Evolutionary conservation across 53 echinoderm and acorn worm species (phyloP).

Genomic region (Glandiceps talaboti): DNA sequence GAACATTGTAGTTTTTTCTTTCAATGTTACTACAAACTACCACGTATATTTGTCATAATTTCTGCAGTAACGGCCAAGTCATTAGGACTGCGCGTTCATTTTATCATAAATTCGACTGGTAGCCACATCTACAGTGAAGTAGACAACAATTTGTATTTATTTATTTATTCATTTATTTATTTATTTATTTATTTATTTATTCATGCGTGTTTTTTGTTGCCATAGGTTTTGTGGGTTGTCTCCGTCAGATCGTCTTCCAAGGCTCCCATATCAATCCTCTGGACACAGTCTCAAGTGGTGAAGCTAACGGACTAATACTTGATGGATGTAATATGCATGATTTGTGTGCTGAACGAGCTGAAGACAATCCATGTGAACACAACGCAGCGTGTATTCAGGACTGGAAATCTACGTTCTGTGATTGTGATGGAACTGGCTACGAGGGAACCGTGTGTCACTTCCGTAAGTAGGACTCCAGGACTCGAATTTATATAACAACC

Average conservation of each 20-base stretch:
- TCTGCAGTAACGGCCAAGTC: too few relatives aligned
- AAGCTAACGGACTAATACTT: neutral
- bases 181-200: too few relatives aligned
- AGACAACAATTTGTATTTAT: too few relatives aligned
- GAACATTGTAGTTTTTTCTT: too few relatives aligned
- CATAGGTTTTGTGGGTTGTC: neutral
- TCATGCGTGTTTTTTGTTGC: too few relatives aligned
- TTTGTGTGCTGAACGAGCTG: neutral
- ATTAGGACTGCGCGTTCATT: too few relatives aligned
- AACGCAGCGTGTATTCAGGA: constrained; percentile 24
- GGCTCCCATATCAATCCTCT: neutral
- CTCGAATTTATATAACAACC: too few relatives aligned
- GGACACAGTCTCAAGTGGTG: neutral
- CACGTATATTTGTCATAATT: too few relatives aligned
- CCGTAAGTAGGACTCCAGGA: constrained; percentile 69
- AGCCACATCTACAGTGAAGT: too few relatives aligned
- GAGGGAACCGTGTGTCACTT: constrained; percentile 33
- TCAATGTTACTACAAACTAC: too few relatives aligned
- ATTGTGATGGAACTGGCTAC: constrained; percentile 31
- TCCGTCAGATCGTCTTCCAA: neutral
- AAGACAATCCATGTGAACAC: neutral
- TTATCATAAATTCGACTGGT: too few relatives aligned
- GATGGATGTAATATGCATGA: neutral
- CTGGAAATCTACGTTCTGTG: constrained; percentile 23
- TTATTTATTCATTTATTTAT: too few relatives aligned